Conservation (phyloP, 2,888 invertebrate species). For the Ditylenchus weischeri region DNA sequence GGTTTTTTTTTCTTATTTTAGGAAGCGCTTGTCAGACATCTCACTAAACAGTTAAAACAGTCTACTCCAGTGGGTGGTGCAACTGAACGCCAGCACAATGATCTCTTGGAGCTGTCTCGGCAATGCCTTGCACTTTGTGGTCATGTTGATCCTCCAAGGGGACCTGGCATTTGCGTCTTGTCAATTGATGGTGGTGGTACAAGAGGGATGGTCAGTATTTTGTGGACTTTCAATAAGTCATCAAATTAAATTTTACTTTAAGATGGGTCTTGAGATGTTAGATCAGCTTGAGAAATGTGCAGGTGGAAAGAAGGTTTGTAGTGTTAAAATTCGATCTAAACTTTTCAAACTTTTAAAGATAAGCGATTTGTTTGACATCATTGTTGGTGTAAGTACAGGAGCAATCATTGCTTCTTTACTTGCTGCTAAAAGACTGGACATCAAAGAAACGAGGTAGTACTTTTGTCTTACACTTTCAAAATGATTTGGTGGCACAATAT, state of each 20-base stretch:
- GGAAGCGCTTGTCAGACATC: neutral
- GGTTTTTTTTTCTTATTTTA: neutral
- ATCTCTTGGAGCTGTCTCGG: conserved; percentile 21
- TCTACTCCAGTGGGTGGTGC: neutral
- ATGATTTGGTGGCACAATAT: too few species aligned
- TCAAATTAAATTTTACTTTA: neutral
- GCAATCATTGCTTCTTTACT: conserved; percentile 75
- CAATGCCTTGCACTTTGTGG: conserved; percentile 51
- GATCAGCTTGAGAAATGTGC: conserved; percentile 70
- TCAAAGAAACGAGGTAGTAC: conserved; percentile 66
- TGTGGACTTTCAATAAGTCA: conserved; percentile 73
- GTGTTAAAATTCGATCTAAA: neutral
- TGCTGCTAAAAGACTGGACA: conserved; percentile 67
- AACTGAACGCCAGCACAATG: conserved; percentile 33
- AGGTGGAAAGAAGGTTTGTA: conserved; percentile 58
- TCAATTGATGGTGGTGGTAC: conserved; percentile 87
- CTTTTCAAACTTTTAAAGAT: conserved; percentile 58
- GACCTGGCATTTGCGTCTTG: conserved; percentile 73
- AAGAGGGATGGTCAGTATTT: conserved; percentile 67
- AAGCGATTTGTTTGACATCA: conserved; percentile 79
- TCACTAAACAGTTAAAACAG: neutral
- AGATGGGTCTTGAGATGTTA: conserved; percentile 76
- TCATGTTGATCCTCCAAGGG: conserved; percentile 30
- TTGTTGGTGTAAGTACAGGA: conserved; percentile 66
- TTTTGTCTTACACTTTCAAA: too few species aligned